A percentile compares a stretch with the other conserved stretches of the same genome.
These are phyloP conservation scores for Rhinichthys klamathensis DNA, from an alignment of 2,113 vertebrate genomes.

Conservation along the genomic window DNA sequence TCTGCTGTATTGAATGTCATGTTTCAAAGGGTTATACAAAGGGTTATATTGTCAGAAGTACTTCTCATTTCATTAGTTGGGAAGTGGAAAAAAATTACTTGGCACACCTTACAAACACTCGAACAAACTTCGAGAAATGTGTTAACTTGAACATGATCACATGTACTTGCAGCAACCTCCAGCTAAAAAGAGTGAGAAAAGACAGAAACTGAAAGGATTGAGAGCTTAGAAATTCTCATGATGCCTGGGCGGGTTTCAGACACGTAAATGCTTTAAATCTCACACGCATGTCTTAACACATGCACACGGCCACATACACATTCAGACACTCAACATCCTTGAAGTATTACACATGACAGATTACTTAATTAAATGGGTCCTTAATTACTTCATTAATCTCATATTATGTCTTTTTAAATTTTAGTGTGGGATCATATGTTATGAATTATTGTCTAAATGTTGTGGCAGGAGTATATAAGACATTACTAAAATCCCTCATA, in stretches of 20 bases:
- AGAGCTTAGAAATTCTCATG: background rate
- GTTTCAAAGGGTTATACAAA: background rate
- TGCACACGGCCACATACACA: background rate
- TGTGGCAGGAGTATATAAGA: background rate
- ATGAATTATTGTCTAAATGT: background rate
- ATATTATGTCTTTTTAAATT: background rate
- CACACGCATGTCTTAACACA: constrained; percentile 15
- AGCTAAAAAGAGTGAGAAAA: background rate
- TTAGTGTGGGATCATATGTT: background rate
- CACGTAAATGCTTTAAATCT: constrained; percentile 11
- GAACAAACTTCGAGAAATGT: background rate
- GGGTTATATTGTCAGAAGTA: background rate
- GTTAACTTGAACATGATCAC: background rate
- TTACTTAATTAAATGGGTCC: background rate
- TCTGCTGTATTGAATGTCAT: background rate
- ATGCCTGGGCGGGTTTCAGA: constrained; percentile 10
- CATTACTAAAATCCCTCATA: background rate
- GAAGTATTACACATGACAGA: background rate
- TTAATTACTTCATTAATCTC: constrained; percentile 5
- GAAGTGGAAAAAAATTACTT: background rate
- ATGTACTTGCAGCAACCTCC: background rate
- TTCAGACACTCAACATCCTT: background rate
- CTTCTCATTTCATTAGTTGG: background rate
- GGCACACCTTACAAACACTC: background rate
- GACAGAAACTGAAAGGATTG: background rate